A percentile compares a stretch with the other conserved stretches of the same genome.
Evolutionary conservation across 2,888 invertebrate genomes (phyloP).

Genomic region (Melolontha melolontha): DNA sequence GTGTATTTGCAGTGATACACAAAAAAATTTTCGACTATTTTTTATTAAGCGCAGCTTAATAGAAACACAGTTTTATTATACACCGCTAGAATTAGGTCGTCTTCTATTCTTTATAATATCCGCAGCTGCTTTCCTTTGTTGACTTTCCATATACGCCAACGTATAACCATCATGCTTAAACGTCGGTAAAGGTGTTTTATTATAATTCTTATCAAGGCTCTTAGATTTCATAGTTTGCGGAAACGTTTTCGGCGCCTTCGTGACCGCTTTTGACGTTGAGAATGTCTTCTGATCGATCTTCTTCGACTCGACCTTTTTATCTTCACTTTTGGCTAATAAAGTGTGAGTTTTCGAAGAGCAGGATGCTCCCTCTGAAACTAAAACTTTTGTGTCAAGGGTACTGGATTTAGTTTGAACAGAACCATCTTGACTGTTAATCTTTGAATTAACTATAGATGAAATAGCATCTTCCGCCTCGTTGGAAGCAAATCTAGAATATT

Average conservation of each 20-base stretch:
- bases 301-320: background rate
- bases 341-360: too few species aligned
- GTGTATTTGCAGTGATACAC: too few species aligned
- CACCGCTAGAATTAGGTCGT: conserved; percentile 14
- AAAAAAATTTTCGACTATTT: too few species aligned
- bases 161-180: conserved; percentile 47
- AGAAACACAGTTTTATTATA: background rate
- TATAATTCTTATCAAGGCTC: conserved; percentile 19
- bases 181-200: conserved; percentile 8
- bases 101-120: conserved; percentile 23
- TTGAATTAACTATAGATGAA: background rate
- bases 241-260: background rate
- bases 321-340: background rate
- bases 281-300: background rate
- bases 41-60: too few species aligned
- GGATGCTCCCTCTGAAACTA: too few species aligned
- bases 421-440: too few species aligned
- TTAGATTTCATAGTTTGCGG: conserved; percentile 31
- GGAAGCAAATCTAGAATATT: background rate
- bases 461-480: background rate
- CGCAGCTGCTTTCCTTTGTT: conserved; percentile 23
- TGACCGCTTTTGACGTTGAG: conserved; percentile 11
- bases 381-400: too few species aligned
- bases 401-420: too few species aligned
- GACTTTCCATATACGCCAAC: conserved; percentile 44